A percentile compares a stretch with the other conserved stretches of the same genome.
These are phyloP conservation scores for Octodon degus DNA, from an alignment of 2,113 vertebrate genomes.

Conservation along the genomic window DNA sequence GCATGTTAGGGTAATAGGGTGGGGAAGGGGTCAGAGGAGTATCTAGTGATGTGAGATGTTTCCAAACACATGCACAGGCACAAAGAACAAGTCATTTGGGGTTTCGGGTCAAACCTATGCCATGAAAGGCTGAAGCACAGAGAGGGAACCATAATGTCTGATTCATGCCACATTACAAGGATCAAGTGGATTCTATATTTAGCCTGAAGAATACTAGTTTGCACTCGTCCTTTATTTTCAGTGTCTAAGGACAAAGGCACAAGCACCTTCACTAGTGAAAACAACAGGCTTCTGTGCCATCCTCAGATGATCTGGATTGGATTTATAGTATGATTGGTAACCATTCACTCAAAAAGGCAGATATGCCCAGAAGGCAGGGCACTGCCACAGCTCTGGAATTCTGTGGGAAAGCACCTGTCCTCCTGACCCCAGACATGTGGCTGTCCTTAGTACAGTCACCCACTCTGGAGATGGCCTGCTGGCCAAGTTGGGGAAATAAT, in stretches of 20 bases:
- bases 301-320: not conserved
- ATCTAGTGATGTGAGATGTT: not conserved
- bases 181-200: not conserved
- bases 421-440: too few species aligned
- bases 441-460: not conserved
- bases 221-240: not conserved
- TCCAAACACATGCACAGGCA: not conserved
- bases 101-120: not conserved
- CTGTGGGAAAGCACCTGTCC: not conserved
- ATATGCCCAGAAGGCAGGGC: not conserved
- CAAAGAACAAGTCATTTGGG: not conserved
- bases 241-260: slow-evolving; percentile 16
- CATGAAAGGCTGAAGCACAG: not conserved
- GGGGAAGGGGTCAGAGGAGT: not conserved
- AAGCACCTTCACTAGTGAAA: not conserved
- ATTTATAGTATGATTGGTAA: not conserved
- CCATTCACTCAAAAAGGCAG: not conserved
- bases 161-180: not conserved
- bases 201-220: not conserved
- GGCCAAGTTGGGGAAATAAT: not conserved
- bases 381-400: not conserved
- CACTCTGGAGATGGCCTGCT: not conserved
- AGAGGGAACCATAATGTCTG: not conserved
- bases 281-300: not conserved
- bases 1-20: not conserved